Evolutionary conservation across 35 echinoderm and acorn worm species (phyloP), one percentile per base, ranked within the genome.

Genomic region (Ophiothrix spiculata): DNA sequence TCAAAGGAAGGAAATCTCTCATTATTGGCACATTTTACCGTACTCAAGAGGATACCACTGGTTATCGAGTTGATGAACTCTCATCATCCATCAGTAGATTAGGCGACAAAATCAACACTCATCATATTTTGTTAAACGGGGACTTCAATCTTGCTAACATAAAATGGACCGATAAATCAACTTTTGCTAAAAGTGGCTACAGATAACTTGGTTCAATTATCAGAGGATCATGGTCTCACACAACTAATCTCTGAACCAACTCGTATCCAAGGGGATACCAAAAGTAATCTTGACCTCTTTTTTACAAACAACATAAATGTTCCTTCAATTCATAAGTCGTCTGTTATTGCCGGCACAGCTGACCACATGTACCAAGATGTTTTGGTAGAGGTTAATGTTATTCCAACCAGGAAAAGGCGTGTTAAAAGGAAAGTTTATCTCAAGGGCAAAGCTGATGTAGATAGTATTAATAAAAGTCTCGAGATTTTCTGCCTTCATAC

Each of bases 11-110:
- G 42, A 82, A 82, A 54, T 32, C 80, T 10, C 39, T 82, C 32
- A 82, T 45, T 42, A 38, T 82, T 49, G 80, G 40, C 32, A 82
- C 80, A 49, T 82, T 82, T 54, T 46, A 82, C n/a, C 39, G 80
- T 39, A 15, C n/a, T 19, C 29, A 39, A 21, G 21, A 16, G 10
- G 80, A 82, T 31, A n/a, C 42, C 38, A 25, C 42, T 15, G 42
- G 42, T 56, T 17, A 79, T 37, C 35, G 1, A 37, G 39, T 79
- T 37, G 32, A 79, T 45, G 42, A 82, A 54, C 80, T 82, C 29
- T 39, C 39, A 37, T 45, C 45, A 25, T 17, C 80, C 2, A 10
- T 79, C 23, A 23, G 16, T 79, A 37, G 77, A 79, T 0, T 79
- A 23, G 40, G 77, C 25, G 77, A 79, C 31, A 79, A 82, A 49